Evolutionary conservation across 2,113 vertebrate species (phyloP).

Genomic region (Hyaena hyaena): DNA sequence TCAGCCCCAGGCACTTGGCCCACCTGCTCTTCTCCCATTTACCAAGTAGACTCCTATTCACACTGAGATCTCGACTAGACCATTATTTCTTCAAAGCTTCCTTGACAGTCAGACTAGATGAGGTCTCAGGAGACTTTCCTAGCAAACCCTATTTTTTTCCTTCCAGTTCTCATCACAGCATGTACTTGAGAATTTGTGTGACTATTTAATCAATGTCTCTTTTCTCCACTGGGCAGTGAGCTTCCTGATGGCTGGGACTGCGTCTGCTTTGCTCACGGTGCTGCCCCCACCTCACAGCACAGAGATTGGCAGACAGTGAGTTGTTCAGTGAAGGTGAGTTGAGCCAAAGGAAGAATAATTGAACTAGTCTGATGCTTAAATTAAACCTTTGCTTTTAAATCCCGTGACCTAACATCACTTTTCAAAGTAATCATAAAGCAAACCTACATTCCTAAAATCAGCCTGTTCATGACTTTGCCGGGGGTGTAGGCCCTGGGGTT

Average conservation of each 20-base stretch:
- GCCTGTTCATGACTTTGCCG: accelerated
- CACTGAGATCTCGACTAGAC: neutral
- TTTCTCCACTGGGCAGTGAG: neutral
- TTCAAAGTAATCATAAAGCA: neutral
- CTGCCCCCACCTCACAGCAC: too few relatives aligned
- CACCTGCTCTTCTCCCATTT: neutral
- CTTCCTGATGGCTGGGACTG: neutral
- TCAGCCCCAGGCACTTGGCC: neutral
- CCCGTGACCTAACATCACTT: neutral
- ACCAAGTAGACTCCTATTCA: too few relatives aligned
- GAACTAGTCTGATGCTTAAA: neutral
- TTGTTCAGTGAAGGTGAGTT: neutral
- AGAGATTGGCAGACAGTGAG: neutral
- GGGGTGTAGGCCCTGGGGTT: accelerated
- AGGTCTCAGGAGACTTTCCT: neutral
- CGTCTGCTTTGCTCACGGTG: accelerated
- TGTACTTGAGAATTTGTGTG: neutral
- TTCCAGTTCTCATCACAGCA: neutral
- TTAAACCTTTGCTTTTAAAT: neutral
- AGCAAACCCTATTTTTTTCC: neutral
- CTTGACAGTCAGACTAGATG: neutral
- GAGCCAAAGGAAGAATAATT: neutral
- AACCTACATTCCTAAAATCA: neutral
- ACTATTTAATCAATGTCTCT: neutral
- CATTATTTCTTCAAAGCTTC: neutral